Conservation (phyloP, 2,888 invertebrate species). For the Thecocarcelia acutangulata region DNA sequence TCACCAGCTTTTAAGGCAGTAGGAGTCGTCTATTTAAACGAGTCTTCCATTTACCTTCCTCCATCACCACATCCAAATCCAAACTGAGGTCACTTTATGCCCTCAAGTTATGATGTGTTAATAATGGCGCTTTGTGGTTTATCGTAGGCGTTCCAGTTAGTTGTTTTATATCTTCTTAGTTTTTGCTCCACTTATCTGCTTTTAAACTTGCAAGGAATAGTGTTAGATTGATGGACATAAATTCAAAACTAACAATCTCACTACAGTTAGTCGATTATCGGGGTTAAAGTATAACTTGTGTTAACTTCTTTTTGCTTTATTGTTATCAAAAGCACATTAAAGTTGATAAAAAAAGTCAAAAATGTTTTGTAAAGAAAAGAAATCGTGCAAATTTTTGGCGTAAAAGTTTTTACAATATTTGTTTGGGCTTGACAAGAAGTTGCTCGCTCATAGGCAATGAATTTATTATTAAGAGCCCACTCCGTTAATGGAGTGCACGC, state of each 20-base stretch:
- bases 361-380: no score
- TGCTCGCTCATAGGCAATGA: no score
- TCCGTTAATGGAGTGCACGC: no score
- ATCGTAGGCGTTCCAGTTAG: conserved; percentile 74
- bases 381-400: no score
- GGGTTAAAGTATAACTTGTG: conserved; percentile 25
- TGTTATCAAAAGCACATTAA: background rate
- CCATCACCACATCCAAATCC: conserved; percentile 53
- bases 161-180: conserved; percentile 24
- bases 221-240: conserved; percentile 47
- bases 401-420: no score
- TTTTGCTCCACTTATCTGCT: conserved; percentile 9
- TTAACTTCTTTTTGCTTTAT: background rate
- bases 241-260: conserved; percentile 26
- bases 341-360: no score
- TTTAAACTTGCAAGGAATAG: conserved; percentile 14
- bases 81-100: conserved; percentile 66
- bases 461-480: no score
- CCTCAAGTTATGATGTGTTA: conserved; percentile 79
- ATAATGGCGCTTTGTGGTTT: conserved; percentile 77
- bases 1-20: conserved; percentile 53
- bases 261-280: conserved; percentile 29
- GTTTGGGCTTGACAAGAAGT: no score
- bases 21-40: conserved; percentile 53
- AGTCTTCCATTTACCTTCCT: conserved; percentile 29